These are phyloP conservation scores for Myioborus miniatus DNA, from an alignment of 2,797 vertebrate species.

Conservation along the genomic window DNA sequence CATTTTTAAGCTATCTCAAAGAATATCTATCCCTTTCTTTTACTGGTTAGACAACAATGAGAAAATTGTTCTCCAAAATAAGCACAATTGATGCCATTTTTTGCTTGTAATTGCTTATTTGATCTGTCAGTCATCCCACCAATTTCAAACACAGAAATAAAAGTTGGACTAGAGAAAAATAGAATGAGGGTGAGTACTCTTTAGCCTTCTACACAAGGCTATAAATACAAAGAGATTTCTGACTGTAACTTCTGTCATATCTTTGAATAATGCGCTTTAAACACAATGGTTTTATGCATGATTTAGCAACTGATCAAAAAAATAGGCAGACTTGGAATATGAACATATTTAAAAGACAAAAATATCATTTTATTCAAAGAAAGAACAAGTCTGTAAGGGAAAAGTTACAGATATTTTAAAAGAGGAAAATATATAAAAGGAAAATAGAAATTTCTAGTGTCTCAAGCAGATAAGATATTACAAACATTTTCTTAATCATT, in stretches of 20 bases:
- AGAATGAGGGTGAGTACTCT: background rate
- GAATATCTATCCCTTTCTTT: background rate
- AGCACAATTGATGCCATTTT: background rate
- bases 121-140: slow-evolving; percentile 1
- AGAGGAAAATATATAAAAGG: background rate
- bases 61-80: slow-evolving; percentile 23
- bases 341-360: background rate
- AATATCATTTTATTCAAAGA: background rate
- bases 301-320: background rate
- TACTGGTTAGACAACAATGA: slow-evolving; percentile 25
- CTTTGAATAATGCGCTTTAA: background rate
- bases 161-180: background rate
- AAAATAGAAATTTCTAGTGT: background rate
- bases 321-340: background rate
- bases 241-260: background rate
- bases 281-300: background rate
- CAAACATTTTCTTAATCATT: background rate
- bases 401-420: background rate
- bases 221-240: background rate
- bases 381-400: background rate
- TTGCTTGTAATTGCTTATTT: slow-evolving; percentile 27
- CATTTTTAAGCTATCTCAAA: slow-evolving; percentile 11
- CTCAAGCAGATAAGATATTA: background rate
- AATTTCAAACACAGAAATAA: slow-evolving; percentile 35
- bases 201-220: background rate